Conservation (phyloP, 2,113 vertebrate species). For the Desmodus rotundus region DNA sequence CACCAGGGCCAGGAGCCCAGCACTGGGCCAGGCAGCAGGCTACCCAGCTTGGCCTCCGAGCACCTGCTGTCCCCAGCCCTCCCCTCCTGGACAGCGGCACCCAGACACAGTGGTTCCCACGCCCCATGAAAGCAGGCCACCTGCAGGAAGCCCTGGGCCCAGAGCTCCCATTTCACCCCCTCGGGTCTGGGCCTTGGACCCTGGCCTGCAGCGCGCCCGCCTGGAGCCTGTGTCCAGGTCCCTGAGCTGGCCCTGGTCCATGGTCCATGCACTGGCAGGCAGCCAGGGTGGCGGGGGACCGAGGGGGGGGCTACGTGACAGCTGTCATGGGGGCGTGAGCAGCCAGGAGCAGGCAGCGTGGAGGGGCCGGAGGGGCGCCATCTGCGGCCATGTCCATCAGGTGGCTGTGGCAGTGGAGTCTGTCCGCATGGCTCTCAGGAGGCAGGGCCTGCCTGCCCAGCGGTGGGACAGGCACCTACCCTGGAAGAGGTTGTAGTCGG, state of each 20-base stretch:
- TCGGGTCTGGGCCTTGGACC: background rate
- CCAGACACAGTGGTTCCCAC: background rate
- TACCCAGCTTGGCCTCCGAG: rapidly evolving
- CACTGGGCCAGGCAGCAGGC: background rate
- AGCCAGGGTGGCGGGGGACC: background rate
- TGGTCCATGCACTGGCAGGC: background rate
- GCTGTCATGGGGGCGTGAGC: background rate
- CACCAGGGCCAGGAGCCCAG: background rate
- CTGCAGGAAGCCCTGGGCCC: background rate
- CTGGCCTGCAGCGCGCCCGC: background rate
- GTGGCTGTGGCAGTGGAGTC: no score
- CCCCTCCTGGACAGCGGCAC: no score
- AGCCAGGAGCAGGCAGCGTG: background rate
- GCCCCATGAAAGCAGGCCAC: background rate
- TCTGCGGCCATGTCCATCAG: no score
- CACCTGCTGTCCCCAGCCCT: no score
- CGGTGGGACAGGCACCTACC: slow-evolving; percentile 78
- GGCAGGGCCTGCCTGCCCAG: no score
- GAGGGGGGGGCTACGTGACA: background rate
- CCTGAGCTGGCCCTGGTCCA: background rate
- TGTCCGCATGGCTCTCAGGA: background rate
- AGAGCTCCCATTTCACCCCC: background rate
- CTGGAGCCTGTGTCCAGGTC: background rate
- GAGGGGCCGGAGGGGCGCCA: background rate
- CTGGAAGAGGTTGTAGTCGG: slow-evolving; percentile 83